Percentiles rank a stretch among this genome's conserved stretches.
These are phyloP conservation scores for Psammodynastes pulverulentus DNA, from an alignment of 2,113 vertebrate species.

Conservation along the genomic window DNA sequence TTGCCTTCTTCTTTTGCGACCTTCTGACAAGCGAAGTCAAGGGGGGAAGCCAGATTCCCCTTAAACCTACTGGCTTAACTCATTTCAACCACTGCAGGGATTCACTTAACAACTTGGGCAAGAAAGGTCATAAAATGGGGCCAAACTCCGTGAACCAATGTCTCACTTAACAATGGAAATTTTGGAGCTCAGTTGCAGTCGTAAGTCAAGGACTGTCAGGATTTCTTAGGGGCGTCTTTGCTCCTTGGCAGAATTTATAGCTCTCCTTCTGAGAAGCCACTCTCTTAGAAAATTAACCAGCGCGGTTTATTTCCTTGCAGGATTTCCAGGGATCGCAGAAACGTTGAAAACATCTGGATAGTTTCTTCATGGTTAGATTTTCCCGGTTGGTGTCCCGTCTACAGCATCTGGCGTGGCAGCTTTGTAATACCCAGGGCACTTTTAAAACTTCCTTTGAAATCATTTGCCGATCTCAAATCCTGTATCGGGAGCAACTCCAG, in stretches of 20 bases:
- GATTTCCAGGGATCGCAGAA: not conserved
- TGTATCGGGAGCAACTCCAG: not conserved
- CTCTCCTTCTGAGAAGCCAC: not conserved
- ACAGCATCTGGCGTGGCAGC: not conserved
- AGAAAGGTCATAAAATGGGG: too few relatives aligned
- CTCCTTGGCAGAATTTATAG: not conserved
- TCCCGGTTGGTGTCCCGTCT: not conserved
- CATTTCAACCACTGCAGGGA: too few relatives aligned
- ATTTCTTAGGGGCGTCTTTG: not conserved
- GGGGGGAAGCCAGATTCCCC: too few relatives aligned
- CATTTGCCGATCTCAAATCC: not conserved
- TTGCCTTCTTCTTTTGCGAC: too few relatives aligned
- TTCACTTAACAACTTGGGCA: too few relatives aligned
- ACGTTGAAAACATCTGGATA: not conserved
- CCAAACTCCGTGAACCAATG: too few relatives aligned
- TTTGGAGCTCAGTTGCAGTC: too few relatives aligned
- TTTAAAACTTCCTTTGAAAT: not conserved
- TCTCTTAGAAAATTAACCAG: not conserved
- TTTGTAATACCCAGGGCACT: not conserved
- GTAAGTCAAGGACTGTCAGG: too few relatives aligned
- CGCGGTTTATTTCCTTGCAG: not conserved
- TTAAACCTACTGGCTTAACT: too few relatives aligned
- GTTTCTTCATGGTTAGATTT: not conserved
- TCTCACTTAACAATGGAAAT: too few relatives aligned
- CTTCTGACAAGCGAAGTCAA: too few relatives aligned